These are phyloP conservation scores for Himalopsyche kuldschensis DNA, from an alignment of 2,888 invertebrate genomes.

Conservation along the genomic window DNA sequence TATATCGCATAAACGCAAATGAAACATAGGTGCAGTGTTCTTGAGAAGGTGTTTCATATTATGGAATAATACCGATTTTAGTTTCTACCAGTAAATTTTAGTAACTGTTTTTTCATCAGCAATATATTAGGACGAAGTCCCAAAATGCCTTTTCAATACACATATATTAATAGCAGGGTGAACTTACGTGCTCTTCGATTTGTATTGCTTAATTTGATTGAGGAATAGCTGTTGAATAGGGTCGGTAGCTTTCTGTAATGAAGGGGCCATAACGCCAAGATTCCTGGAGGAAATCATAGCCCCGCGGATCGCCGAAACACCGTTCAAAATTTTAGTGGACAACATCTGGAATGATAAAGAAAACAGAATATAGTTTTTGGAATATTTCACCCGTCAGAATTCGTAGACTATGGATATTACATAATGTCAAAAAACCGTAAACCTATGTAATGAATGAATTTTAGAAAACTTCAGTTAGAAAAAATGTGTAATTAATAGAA, in stretches of 20 bases:
- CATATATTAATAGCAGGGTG: neutral
- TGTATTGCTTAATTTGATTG: constrained; percentile 90
- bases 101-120: neutral
- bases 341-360: constrained; percentile 54
- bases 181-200: constrained; percentile 79
- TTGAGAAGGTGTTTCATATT: too few species aligned
- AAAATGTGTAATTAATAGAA: too few species aligned
- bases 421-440: neutral
- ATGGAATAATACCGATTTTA: too few species aligned
- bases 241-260: constrained; percentile 72
- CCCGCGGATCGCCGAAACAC: constrained; percentile 55
- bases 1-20: too few species aligned
- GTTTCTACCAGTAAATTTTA: too few species aligned
- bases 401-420: neutral
- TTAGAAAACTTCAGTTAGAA: too few species aligned
- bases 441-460: neutral
- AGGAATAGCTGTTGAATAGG: constrained; percentile 93
- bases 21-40: too few species aligned
- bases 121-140: neutral
- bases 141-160: neutral
- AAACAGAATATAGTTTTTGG: neutral
- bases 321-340: constrained; percentile 55
- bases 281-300: constrained; percentile 65
- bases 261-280: constrained; percentile 71
- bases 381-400: neutral